Evolutionary conservation across 2,797 vertebrate species (phyloP), one percentile per base, ranked within the genome.

Genomic region (Malurus leucopterus): DNA sequence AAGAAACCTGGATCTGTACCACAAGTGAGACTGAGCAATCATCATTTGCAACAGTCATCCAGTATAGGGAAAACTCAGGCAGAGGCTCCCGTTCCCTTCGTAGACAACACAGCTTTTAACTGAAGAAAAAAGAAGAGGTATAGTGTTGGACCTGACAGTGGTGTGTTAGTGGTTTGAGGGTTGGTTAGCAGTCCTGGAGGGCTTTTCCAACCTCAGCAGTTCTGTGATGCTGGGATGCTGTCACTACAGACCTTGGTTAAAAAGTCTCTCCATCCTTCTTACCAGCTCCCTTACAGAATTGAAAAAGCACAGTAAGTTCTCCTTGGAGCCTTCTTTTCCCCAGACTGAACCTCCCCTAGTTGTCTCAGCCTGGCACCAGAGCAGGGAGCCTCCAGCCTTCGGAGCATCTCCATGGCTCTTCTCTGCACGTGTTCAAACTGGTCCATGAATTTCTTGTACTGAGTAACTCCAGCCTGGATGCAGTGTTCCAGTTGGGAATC

Each of bases 401-500:
- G 1, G 26, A 29, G 20, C 7, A 30, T 21, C 24, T 84, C 47
- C 30, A 9, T 23, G 24, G 17, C 49, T 26, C 26, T 62, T 51
- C 49, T 49, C 49, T 8, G 2, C 43, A 41, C 41, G 54, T 46
- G 24, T 51, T 72, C 4, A 2, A 15, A 18, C 13, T 16, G 9
- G 2, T 87, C 62, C 1, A 0, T 15, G 2, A 54, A 34, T 23
- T 18, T 32, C 30, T 29, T 46, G 5, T 47, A 5, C 29, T 71
- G 65, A 23, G 54, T 8, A 40, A 53, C 17, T 22, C 29, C 23
- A 24, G 32, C 59, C 61, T 74, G 51, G 24, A 40, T 2, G 7
- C n/a, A 63, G 30, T 34, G 13, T 30, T 53, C 12, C 43, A 34
- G 26, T 17, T 15, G 17, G 27, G 30, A 63, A 51, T 65, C n/a